Base-by-base conservation (phyloP, 2,113 vertebrate genomes). In the Odontophorus gujanensis region DNA sequence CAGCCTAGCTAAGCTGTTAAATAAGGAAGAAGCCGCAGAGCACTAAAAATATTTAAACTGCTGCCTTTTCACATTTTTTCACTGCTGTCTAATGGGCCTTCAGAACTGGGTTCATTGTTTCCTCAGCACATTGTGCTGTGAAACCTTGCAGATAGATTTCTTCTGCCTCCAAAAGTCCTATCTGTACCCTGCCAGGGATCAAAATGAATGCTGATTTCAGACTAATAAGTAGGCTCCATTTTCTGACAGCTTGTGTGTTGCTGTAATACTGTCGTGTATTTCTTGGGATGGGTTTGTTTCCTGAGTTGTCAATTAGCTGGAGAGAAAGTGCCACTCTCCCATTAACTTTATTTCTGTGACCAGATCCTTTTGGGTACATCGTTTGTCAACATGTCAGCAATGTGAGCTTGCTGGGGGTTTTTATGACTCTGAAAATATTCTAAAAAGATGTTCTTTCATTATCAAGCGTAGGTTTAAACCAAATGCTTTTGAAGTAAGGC, bases 291-390 rank as follows among this genome's bases (percentile, higher is more conserved):
- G 36, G 81, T 96, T 97, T 95, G 89, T 94, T 96, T 76, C 85
- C 79, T 48, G 18, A 18, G 67, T 95, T 97, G 95, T 96, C 97
- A 97, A 92, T 98, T 97, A 98, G 69, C 53, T 22, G 74, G 95
- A 84, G 74, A 94, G 76, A 92, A 96, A 76, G 61, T 93, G 89
- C 93, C 79, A 74, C 93, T 95, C 81, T 90, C 62, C 9, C 85
- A 66, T 74, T 65, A 61, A 92, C 89, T 95, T 96, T 65, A 81
- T 93, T 94, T 95, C 87, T 11, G 15, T 68, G 78, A 92, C 89
- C 62, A 53, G 43, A 40, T 73, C n/a, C 91, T 92, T 93, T 89
- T 78, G 80, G 81, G 57, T 76, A 40, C 9, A 9, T 92, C 32
- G 34, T 93, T 89, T 94, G 92, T 96, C 92, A 96, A 92, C 92